Conservation (phyloP, 2,797 vertebrate species). For the Nannoperca australis region DNA sequence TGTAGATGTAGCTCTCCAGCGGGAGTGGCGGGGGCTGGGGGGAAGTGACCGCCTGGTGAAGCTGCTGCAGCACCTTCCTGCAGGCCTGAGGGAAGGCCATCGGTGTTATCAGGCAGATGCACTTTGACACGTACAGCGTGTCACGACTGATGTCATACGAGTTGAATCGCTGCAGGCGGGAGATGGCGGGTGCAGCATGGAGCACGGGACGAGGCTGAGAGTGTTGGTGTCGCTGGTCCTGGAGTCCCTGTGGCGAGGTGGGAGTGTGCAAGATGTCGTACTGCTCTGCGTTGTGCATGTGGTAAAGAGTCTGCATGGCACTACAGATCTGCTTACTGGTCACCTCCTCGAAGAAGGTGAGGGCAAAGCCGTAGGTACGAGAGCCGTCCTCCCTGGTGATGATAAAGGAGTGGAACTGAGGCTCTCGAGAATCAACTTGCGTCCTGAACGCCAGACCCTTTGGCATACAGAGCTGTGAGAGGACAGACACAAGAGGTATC, state of each 20-base stretch:
- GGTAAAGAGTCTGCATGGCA: constrained; percentile 99
- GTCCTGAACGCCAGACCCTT: constrained; percentile 88
- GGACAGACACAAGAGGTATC: constrained; percentile 7
- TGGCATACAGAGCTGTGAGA: constrained; percentile 83
- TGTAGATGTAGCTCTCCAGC: constrained; percentile 98
- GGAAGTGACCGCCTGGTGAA: constrained; percentile 94
- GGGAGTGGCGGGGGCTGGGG: constrained; percentile 96
- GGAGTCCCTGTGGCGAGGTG: constrained; percentile 80
- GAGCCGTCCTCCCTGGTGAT: constrained; percentile 99
- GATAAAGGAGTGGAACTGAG: constrained; percentile 97
- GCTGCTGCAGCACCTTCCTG: constrained; percentile 93
- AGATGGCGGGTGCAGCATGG: constrained; percentile 88
- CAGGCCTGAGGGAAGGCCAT: constrained; percentile 98
- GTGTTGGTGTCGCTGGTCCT: constrained; percentile 83
- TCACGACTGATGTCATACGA: constrained; percentile 98
- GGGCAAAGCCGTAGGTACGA: constrained; percentile 96
- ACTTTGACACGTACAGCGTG: constrained; percentile 97
- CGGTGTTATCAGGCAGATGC: constrained; percentile 96
- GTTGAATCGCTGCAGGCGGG: constrained; percentile 96
- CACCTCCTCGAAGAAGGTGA: constrained; percentile 99
- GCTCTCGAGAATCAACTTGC: constrained; percentile 92
- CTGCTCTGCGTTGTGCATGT: constrained; percentile 99
- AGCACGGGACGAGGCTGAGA: constrained; percentile 86
- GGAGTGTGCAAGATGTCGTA: constrained; percentile 93
- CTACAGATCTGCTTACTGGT: constrained; percentile 99